A percentile compares a stretch with the other conserved stretches of the same genome.
These are phyloP conservation scores for Eulithis testata DNA, from an alignment of 2,888 invertebrate species.

Conservation along the genomic window DNA sequence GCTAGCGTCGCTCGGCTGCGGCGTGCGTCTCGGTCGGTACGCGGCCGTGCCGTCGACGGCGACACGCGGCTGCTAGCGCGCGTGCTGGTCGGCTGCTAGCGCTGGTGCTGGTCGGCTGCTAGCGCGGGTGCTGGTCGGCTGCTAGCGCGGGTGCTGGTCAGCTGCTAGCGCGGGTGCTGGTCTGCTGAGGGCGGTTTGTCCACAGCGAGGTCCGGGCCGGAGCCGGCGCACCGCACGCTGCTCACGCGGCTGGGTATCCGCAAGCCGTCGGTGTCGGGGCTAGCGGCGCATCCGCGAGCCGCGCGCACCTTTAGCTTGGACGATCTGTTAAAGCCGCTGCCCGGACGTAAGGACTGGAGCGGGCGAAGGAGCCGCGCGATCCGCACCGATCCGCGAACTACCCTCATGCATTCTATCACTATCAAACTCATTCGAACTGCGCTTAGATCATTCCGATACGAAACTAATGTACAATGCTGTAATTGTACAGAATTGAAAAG, in stretches of 20 bases:
- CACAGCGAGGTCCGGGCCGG: conserved; percentile 63
- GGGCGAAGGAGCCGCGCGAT: conserved; percentile 71
- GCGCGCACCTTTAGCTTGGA: conserved; percentile 94
- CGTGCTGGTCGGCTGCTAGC: conserved; percentile 40
- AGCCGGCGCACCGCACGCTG: conserved; percentile 86
- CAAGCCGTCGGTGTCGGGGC: conserved; percentile 94
- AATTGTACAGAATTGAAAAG: background rate
- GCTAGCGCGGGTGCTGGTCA: conserved; percentile 30
- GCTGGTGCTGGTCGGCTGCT: conserved; percentile 38
- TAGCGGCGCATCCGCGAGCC: conserved; percentile 89
- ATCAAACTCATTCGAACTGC: background rate
- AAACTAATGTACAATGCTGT: too few species aligned
- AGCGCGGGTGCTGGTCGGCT: conserved; percentile 38
- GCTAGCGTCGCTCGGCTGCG: conserved; percentile 56
- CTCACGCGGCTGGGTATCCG: conserved; percentile 94
- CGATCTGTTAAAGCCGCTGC: conserved; percentile 93
- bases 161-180: conserved; percentile 42
- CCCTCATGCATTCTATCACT: background rate
- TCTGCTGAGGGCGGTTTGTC: conserved; percentile 82
- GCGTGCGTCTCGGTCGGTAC: conserved; percentile 58
- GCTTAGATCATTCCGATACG: conserved; percentile 3
- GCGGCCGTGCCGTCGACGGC: conserved; percentile 61
- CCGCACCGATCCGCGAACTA: conserved; percentile 52
- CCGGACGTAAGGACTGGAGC: conserved; percentile 90
- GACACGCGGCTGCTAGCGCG: conserved; percentile 43